These are phyloP conservation scores for Tragelaphus strepsiceros DNA, from an alignment of 2,113 vertebrate genomes.

Conservation along the genomic window DNA sequence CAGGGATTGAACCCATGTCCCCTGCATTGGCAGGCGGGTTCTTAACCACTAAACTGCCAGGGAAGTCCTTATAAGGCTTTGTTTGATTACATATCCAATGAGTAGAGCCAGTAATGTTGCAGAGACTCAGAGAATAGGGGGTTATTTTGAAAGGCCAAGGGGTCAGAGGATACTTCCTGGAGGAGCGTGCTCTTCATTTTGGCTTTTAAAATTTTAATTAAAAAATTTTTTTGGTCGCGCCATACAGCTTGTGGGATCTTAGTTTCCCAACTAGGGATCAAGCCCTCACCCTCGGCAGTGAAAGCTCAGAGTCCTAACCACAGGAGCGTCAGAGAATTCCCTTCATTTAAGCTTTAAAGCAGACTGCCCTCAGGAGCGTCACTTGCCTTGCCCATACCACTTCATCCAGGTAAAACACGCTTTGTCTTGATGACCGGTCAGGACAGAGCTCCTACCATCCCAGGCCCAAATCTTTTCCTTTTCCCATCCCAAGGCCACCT, in stretches of 20 bases:
- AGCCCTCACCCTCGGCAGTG: not conserved
- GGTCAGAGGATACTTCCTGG: not conserved
- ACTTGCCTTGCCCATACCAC: not conserved
- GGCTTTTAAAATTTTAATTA: not conserved
- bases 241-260: not conserved
- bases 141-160: not conserved
- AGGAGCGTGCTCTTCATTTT: not conserved
- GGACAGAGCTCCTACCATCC: not conserved
- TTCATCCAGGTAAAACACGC: not conserved
- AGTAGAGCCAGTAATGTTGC: not conserved
- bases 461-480: not conserved
- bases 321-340: not conserved
- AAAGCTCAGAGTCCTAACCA: not conserved
- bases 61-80: not conserved
- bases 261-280: not conserved
- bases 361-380: not conserved
- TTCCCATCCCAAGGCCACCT: not conserved
- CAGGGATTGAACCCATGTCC: not conserved
- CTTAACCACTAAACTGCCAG: not conserved
- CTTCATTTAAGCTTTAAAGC: not conserved
- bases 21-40: not conserved
- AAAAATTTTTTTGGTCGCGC: accelerated
- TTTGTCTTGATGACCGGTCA: not conserved
- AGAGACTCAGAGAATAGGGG: not conserved
- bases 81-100: not conserved